Evolutionary conservation across 2,888 invertebrate species (phyloP).

Genomic region (Protodeltote pygarga): DNA sequence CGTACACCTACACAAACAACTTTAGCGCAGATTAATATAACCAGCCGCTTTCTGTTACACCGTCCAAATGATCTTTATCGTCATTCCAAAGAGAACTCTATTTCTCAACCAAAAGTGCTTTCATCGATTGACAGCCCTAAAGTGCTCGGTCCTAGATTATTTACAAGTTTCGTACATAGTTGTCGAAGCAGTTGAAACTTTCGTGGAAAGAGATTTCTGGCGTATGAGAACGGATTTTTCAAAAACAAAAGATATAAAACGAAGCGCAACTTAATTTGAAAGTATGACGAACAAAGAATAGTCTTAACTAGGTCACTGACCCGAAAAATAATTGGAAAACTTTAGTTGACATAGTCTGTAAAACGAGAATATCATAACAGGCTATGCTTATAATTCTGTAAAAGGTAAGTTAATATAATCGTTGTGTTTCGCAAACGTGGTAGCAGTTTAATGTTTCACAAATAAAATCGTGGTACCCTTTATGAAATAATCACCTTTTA

Average conservation of each 20-base stretch:
- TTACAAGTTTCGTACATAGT: constrained; percentile 30
- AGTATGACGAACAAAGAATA: not conserved
- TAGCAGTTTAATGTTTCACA: too few relatives aligned
- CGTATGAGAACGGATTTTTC: constrained; percentile 11
- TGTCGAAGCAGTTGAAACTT: constrained; percentile 30
- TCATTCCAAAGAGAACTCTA: constrained; percentile 10
- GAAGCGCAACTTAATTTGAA: too few relatives aligned
- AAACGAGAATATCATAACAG: too few relatives aligned
- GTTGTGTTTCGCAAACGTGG: too few relatives aligned
- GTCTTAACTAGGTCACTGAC: not conserved
- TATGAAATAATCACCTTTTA: too few relatives aligned
- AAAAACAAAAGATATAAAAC: constrained; percentile 1
- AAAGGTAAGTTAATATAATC: too few relatives aligned
- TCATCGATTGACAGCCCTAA: constrained; percentile 1
- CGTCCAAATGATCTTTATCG: constrained; percentile 4
- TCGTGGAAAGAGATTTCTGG: constrained; percentile 16
- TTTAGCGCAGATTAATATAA: constrained; percentile 7
- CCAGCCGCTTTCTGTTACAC: not conserved
- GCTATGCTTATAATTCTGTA: too few relatives aligned
- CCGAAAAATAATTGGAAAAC: too few relatives aligned
- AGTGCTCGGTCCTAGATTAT: constrained; percentile 25
- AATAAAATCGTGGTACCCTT: too few relatives aligned
- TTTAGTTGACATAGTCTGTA: too few relatives aligned
- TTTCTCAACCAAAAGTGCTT: not conserved
- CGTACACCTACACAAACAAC: too few relatives aligned